These are phyloP conservation scores for Merops nubicus DNA, from an alignment of 2,113 vertebrate genomes.

Conservation along the genomic window DNA sequence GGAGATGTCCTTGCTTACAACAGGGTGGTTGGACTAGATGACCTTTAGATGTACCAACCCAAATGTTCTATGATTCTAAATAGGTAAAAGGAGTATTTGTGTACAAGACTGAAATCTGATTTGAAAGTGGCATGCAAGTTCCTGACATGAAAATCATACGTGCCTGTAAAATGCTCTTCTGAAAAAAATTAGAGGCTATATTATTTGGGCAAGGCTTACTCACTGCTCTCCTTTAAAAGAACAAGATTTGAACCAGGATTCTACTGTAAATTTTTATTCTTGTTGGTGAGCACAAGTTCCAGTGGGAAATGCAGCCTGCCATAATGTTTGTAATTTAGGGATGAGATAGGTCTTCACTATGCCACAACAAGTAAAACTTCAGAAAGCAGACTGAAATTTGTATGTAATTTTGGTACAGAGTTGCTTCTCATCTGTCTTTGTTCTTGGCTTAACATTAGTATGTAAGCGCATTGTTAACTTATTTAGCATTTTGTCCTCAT, in stretches of 20 bases:
- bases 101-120: neutral
- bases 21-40: too few relatives aligned
- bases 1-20: too few relatives aligned
- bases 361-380: neutral
- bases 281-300: neutral
- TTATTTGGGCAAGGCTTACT: neutral
- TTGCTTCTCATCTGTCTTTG: neutral
- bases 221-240: neutral
- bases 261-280: neutral
- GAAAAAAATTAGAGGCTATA: neutral
- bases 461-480: neutral
- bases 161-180: neutral
- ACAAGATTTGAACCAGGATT: neutral
- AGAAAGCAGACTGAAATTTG: neutral
- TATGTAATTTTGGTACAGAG: neutral
- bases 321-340: neutral
- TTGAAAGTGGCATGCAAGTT: neutral
- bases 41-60: too few relatives aligned
- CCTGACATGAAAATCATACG: neutral
- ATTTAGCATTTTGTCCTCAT: constrained; percentile 16
- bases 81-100: neutral
- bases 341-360: neutral
- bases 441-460: neutral
- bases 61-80: too few relatives aligned
- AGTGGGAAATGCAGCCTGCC: neutral